Base-by-base conservation (phyloP, 2,113 vertebrate species). In the Trochalopteron elliotii region DNA sequence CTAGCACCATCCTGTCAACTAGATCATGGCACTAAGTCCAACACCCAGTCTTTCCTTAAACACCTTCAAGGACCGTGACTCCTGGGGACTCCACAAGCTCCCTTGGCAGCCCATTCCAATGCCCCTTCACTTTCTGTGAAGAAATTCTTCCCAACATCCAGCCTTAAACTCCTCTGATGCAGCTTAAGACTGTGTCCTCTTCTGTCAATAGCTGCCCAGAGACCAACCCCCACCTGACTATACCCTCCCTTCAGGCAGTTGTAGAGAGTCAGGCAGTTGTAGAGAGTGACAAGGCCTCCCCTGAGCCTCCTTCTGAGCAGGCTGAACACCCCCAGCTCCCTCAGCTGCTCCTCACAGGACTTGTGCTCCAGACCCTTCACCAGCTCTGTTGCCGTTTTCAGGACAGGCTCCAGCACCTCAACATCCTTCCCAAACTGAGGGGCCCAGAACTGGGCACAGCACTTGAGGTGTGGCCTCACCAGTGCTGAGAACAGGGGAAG, bases 391-490 rank as follows among this genome's bases (percentile, higher is more conserved):
- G 56, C n/a, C 21, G 2, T 49, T 31, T 6, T 10, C n/a, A 19
- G 44, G 44, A 24, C 21, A 15, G 0, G 0, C 15, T 76, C 20
- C 55, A 37, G 55, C 20, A 11, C 12, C 21, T 39, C 56, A 49
- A 31, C 1, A 0, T 49, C n/a, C 19, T 76, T 47, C 72, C n/a
- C 24, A 19, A 49, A 31, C 12, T 31, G n/a, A 39, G n/a, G 9
- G 72, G 55, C 3, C 4, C 33, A 37, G 55, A 31, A 15, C 8
- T 37, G 56, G 21, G 5, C 57, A 33, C 45, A 77, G 57, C 22
- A 24, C 57, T 61, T 5, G 5, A 20, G 12, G 12, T 25, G 21
- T 0, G 0, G 5, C 35, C 17, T 40, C 28, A 33, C 10, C 57
- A 61, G 57, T 7, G 28, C 57, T 1, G 1, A 77, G 35, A 15